Evolutionary conservation across 2,888 invertebrate genomes (phyloP), one percentile per base, ranked within the genome.

Genomic region (Cosmia pyralina): DNA sequence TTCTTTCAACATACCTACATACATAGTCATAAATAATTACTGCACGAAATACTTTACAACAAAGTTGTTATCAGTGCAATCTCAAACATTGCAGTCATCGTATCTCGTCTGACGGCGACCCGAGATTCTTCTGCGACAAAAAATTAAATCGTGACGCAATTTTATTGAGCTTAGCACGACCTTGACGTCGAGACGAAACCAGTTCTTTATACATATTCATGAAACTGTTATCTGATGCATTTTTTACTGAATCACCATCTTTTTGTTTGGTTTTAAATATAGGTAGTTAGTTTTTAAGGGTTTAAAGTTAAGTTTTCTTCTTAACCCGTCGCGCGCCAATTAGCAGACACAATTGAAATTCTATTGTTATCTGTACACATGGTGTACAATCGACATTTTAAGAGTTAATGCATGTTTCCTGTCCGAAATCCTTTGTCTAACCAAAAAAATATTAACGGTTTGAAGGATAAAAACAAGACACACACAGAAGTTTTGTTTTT

Each of bases 161-260:
- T 17, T 38, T 17, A 10, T 11, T 69, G 44, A 73, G 63, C 77
- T 77, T 77, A 67, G 19, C 59, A 50, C 55, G 66, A 64, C 77
- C 79, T 80, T 80, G 72, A 71, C 5, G 41, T n/a, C 15, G 17
- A 69, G 22, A 72, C 19, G 15, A 73, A 77, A 67, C 77, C 46
- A 48, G 82, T 73, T 81, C 11, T 34, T 60, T 73, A 64, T 77
- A 46, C 59, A 73, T 69, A 81, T 67, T 63, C 17, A 69, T 69
- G 19, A 58, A 53, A 62, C 3, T 28, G 22, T 38, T 53, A 57
- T 22, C 11, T 67, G 57, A n/a, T 75, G 15, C 52, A 4, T 52
- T 44, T 52, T n/a, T 19, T 11, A 22, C 44, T 28, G 52, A 69
- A 28, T 44, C 34, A 44, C 5, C 15, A 10, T 13, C 5, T 13